These are phyloP conservation scores for Rotaria magnacalcarata DNA, from an alignment of 2,888 invertebrate species.

Conservation along the genomic window DNA sequence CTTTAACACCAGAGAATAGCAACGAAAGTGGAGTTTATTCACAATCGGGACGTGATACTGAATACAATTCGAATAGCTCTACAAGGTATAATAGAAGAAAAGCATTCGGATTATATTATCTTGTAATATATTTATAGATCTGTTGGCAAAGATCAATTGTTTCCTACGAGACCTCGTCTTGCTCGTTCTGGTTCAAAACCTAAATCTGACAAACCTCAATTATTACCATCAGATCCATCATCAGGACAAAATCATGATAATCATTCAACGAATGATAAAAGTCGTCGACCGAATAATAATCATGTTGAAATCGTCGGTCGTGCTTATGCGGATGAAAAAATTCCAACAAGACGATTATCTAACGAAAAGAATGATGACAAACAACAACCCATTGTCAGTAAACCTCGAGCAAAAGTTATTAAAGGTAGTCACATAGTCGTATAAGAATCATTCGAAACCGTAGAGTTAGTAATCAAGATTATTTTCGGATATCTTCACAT, in stretches of 20 bases:
- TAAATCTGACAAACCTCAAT: neutral
- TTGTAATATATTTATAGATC: neutral
- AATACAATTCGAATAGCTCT: neutral
- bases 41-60: conserved; percentile 1
- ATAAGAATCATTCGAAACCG: too few relatives aligned
- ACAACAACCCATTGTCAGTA: neutral
- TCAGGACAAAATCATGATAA: neutral
- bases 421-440: neutral
- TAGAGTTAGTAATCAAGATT: too few relatives aligned
- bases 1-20: conserved; percentile 16
- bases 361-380: neutral
- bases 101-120: neutral
- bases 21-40: conserved; percentile 28
- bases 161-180: conserved; percentile 20
- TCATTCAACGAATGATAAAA: neutral
- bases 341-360: neutral
- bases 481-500: too few relatives aligned
- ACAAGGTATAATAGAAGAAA: neutral
- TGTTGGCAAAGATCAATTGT: neutral
- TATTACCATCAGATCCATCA: neutral
- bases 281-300: neutral
- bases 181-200: conserved; percentile 33
- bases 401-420: conserved; percentile 7
- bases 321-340: neutral
- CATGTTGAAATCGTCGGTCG: conserved; percentile 29